These are phyloP conservation scores for Helarctos malayanus DNA, from an alignment of 2,797 vertebrate species.

Conservation along the genomic window DNA sequence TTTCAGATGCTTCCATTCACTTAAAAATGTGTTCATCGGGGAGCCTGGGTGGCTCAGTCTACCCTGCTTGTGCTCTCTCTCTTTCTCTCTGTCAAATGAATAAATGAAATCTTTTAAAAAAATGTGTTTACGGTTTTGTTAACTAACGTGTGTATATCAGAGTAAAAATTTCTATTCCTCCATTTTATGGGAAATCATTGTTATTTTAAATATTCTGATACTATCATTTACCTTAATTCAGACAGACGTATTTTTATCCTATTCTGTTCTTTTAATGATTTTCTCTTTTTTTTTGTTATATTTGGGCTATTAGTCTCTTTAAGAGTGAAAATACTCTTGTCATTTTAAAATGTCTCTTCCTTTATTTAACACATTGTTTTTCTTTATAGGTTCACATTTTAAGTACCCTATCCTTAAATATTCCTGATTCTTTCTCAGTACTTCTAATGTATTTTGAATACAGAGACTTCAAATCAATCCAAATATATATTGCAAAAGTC, in stretches of 20 bases:
- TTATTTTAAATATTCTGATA: not conserved
- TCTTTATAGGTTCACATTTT: not conserved
- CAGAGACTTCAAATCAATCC: not conserved
- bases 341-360: not conserved
- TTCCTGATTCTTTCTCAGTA: not conserved
- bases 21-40: not conserved
- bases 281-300: not conserved
- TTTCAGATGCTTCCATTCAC: not conserved
- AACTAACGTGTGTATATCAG: not conserved
- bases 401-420: not conserved
- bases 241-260: not conserved
- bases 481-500: not conserved
- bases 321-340: not conserved
- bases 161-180: not conserved
- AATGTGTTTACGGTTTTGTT: not conserved
- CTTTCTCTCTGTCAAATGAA: too few relatives aligned
- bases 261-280: not conserved
- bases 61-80: too few relatives aligned
- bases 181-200: not conserved
- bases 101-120: too few relatives aligned
- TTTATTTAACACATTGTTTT: not conserved
- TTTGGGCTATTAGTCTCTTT: not conserved
- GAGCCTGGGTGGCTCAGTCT: too few relatives aligned
- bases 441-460: not conserved
- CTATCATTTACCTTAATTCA: not conserved